Conservation (phyloP, 2,113 vertebrate genomes). For the Phylloscopus trochilus region DNA sequence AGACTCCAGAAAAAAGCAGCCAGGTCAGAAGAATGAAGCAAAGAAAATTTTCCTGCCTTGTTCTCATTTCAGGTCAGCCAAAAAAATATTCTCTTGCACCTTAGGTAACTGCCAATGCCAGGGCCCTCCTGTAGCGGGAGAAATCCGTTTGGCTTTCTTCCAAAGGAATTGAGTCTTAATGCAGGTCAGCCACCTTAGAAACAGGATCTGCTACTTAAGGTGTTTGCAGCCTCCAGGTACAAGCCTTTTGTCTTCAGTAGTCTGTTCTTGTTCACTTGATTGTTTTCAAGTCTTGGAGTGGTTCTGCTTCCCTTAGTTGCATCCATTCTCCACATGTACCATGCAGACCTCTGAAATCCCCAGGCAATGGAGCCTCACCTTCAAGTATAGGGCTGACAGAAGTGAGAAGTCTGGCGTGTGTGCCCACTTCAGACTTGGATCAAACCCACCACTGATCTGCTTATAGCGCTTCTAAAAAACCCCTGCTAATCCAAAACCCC, state of each 20-base stretch:
- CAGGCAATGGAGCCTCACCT: rapidly evolving
- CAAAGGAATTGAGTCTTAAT: neutral
- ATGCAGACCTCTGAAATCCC: neutral
- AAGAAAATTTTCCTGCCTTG: neutral
- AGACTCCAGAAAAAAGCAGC: neutral
- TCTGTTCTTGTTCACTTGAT: neutral
- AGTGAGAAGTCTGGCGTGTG: neutral
- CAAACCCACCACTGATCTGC: neutral
- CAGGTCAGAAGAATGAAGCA: neutral
- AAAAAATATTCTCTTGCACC: neutral
- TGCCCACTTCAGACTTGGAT: neutral
- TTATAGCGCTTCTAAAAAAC: neutral
- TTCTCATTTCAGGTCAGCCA: neutral
- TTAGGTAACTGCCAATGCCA: neutral
- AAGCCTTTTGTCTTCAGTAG: neutral
- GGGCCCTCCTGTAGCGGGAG: neutral
- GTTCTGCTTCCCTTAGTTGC: neutral
- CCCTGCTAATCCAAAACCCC: neutral
- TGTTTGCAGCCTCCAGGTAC: neutral
- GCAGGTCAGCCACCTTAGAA: neutral
- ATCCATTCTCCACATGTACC: neutral
- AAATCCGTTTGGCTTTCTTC: neutral
- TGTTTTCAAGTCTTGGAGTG: neutral
- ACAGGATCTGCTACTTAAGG: neutral
- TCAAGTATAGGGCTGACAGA: neutral